phyloP scores from a whole-genome alignment of 1,140 invertebrate species.

The Drosophila ironensis region DNA sequence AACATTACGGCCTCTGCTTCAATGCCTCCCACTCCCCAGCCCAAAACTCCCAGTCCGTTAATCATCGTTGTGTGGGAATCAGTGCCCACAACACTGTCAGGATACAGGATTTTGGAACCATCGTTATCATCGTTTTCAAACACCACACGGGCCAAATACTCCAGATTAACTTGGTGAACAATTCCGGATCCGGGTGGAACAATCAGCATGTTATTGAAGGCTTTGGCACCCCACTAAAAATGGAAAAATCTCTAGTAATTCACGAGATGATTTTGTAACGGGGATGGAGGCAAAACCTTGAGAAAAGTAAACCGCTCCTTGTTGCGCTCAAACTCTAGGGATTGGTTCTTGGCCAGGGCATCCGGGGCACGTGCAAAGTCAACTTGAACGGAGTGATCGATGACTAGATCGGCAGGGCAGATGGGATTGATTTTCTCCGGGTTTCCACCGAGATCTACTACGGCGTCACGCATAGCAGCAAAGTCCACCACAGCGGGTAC shows the following conservation, averaged over 20 bases:
- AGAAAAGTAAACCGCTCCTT: slow-evolving; percentile 97
- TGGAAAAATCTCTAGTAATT: too few relatives aligned
- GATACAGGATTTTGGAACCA: slow-evolving; percentile 87
- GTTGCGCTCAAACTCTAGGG: slow-evolving; percentile 97
- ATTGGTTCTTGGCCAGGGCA: slow-evolving; percentile 96
- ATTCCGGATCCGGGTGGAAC: slow-evolving; percentile 99
- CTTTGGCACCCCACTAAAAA: slow-evolving; percentile 95
- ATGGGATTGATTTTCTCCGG: slow-evolving; percentile 98
- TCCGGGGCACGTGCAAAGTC: slow-evolving; percentile 95
- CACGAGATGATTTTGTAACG: too few relatives aligned
- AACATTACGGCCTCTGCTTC: slow-evolving; percentile 96
- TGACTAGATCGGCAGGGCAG: slow-evolving; percentile 98
- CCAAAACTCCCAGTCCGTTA: slow-evolving; percentile 92
- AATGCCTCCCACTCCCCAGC: slow-evolving; percentile 88
- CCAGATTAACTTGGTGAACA: slow-evolving; percentile 98
- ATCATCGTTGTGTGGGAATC: slow-evolving; percentile 99
- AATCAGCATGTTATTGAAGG: slow-evolving; percentile 97
- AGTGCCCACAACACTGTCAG: slow-evolving; percentile 98
- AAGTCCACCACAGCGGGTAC: slow-evolving; percentile 99
- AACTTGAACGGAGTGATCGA: slow-evolving; percentile 99
- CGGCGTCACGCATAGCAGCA: slow-evolving; percentile 98
- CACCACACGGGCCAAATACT: slow-evolving; percentile 97
- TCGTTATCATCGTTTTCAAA: slow-evolving; percentile 86
- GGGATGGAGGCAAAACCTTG: slow-evolving; percentile 83
- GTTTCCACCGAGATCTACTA: slow-evolving; percentile 92